Evolutionary conservation across 1,140 invertebrate species (phyloP), one percentile per base, ranked within the genome.

Genomic region (Plectrocnemia conspersa): DNA sequence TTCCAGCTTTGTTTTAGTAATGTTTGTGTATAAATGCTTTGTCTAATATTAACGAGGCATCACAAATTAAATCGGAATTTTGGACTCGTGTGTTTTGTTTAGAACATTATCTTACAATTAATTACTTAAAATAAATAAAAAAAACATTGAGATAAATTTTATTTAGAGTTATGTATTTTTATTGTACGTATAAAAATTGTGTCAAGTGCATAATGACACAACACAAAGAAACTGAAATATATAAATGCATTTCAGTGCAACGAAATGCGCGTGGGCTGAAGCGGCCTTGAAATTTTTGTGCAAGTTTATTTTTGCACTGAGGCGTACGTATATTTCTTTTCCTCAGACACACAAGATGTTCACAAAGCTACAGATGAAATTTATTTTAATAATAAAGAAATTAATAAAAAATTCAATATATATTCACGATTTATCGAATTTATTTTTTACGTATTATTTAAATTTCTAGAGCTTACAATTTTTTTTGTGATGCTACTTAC

Each of bases 231-330:
- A n/a, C 47, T 50, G 47, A 50, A 50, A n/a, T n/a, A n/a, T n/a
- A n/a, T n/a, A n/a, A 38, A 18, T 50, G 47, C 47, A 50, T 50
- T 50, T 50, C 47, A 35, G 27, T 48, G 27, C 45, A 29, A 24
- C 25, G 21, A 33, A 24, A 24, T 50, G 21, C 46, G 47, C 47
- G 47, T 50, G 47, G 47, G 47, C 47, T 38, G 47, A 50, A 38
- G 47, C 33, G 47, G 38, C 47, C 47, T 50, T 50, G 33, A 50
- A 24, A 50, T 50, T 45, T 50, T 38, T 38, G 35, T 38, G 6
- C 15, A 16, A n/a, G 35, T 38, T 38, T 38, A 38, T 38, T 38
- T 38, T 38, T 38, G 18, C 13, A 16, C 35, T 7, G 11, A 7
- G 5, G 18, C 35, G 15, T 38, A 5, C 35, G 35, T 38, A 13